Evolutionary conservation across 2,113 vertebrate species (phyloP), one percentile per base, ranked within the genome.

Genomic region (Centrocercus urophasianus): DNA sequence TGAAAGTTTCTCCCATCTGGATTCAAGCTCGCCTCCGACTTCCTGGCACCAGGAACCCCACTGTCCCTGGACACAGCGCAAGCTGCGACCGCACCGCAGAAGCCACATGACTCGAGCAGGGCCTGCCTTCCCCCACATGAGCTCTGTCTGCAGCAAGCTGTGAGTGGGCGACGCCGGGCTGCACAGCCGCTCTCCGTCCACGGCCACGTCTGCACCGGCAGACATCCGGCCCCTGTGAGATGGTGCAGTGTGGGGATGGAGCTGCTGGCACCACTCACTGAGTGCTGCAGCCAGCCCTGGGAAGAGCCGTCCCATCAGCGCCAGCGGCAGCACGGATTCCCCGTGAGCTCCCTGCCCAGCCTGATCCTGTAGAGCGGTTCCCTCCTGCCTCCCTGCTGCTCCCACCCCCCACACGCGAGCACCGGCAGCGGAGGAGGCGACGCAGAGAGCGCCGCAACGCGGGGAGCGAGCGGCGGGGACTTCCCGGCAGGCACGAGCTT

Each of bases 371-470:
- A 56, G 40, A 79, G 48, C n/a, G 52, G 45, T 5, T 28, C 57
- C 48, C 65, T 89, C 48, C 67, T 63, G 16, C 45, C 50, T 38
- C 0, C 4, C 21, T 45, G 67, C 71, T 79, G 59, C 67, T 40
- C 74, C 34, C 28, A 17, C 52, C 24, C 36, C 20, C 43, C 15
- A 2, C n/a, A 1, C n/a, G 6, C 2, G 1, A 69, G 84, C 63
- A 43, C 19, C 50, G 65, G 43, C 48, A 36, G 34, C 0, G 3
- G 64, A 61, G 85, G 84, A 47, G 82, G 74, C 0, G 1, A 19
- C 13, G 2, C n/a, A 0, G 1, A 92, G 84, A 20, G 0, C 11
- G 0, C 13, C 0, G 17, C 78, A 0, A 34, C n/a, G 83, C 0
- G 0, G 16, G 82, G 38, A 91, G 75, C 47, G 0, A 0, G 57